Conservation (phyloP, 64 coral and sea anemone species). For the Hydrozoanthus tunicans region DNA sequence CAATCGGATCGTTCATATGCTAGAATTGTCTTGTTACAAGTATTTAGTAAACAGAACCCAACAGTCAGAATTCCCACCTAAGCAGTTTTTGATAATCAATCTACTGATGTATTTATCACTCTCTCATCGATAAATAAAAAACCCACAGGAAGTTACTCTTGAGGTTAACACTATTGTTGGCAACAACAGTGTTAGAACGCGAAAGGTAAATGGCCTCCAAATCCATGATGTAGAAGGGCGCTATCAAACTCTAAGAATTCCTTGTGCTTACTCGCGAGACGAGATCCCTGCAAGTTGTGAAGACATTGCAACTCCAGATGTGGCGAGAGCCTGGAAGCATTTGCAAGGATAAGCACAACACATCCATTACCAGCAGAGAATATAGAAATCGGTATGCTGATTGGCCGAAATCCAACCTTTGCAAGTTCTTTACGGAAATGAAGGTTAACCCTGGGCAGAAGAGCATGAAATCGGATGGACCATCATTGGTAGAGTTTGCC, state of each 20-base stretch:
- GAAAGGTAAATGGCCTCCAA: conserved; percentile 54
- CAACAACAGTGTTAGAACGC: conserved; percentile 22
- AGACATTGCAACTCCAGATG: conserved; percentile 1
- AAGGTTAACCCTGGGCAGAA: conserved; percentile 30
- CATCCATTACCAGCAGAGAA: background rate
- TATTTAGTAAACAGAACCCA: conserved; percentile 38
- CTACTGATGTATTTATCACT: conserved; percentile 66
- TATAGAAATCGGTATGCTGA: background rate
- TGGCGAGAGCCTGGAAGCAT: conserved; percentile 1
- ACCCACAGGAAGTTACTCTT: conserved; percentile 8
- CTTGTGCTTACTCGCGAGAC: conserved; percentile 31
- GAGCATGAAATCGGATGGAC: conserved; percentile 36
- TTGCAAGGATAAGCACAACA: background rate
- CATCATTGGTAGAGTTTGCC: conserved; percentile 31
- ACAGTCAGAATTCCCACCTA: conserved; percentile 57
- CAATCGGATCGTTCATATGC: conserved; percentile 29
- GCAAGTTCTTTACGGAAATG: conserved; percentile 12
- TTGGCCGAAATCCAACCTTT: conserved; percentile 5
- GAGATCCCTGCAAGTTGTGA: conserved; percentile 49
- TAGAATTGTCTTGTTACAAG: conserved; percentile 48
- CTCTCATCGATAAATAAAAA: conserved; percentile 10
- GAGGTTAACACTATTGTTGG: conserved; percentile 60
- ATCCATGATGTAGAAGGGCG: conserved; percentile 51
- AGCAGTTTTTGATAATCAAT: conserved; percentile 65
- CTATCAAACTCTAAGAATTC: conserved; percentile 46